Evolutionary conservation across 2,888 invertebrate species (phyloP).

Genomic region (Campopleginae sp.): DNA sequence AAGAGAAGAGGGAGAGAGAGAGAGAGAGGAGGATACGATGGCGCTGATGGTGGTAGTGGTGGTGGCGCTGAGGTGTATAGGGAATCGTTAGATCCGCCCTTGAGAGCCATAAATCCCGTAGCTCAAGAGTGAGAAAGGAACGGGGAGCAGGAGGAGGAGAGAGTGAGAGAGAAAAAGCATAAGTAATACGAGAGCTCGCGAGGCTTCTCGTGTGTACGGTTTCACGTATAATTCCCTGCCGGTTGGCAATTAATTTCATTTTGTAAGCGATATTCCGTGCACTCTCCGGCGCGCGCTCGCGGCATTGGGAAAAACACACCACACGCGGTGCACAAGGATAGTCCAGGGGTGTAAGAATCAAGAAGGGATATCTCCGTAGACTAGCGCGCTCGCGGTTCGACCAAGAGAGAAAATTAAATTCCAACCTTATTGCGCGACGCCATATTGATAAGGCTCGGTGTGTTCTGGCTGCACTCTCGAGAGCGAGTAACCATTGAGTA

Average conservation of each 20-base stretch:
- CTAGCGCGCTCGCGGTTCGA: slow-evolving; percentile 15
- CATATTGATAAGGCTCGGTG: slow-evolving; percentile 55
- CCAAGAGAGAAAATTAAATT: slow-evolving; percentile 48
- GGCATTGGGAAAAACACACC: slow-evolving; percentile 50
- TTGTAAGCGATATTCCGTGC: slow-evolving; percentile 74
- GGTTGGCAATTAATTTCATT: slow-evolving; percentile 76
- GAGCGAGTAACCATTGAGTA: slow-evolving; percentile 51
- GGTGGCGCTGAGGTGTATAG: slow-evolving; percentile 57
- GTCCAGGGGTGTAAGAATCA: slow-evolving; percentile 51
- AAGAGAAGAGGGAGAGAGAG: slow-evolving; percentile 38
- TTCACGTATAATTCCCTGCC: slow-evolving; percentile 78
- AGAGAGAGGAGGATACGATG: slow-evolving; percentile 49
- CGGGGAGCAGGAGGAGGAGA: slow-evolving; percentile 34
- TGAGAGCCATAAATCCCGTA: slow-evolving; percentile 68
- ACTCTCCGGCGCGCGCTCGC: slow-evolving; percentile 30
- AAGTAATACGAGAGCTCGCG: slow-evolving; percentile 77
- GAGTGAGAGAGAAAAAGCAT: slow-evolving; percentile 63
- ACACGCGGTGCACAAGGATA: slow-evolving; percentile 42
- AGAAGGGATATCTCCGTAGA: slow-evolving; percentile 50
- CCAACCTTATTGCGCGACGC: slow-evolving; percentile 54
- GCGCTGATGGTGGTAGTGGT: slow-evolving; percentile 24
- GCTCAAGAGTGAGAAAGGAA: slow-evolving; percentile 41
- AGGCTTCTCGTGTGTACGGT: slow-evolving; percentile 76
- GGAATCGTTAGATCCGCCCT: slow-evolving; percentile 71
- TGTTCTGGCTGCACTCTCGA: slow-evolving; percentile 10